phyloP scores from a whole-genome alignment of 2,888 invertebrate species.

The Tetragonisca angustula region DNA sequence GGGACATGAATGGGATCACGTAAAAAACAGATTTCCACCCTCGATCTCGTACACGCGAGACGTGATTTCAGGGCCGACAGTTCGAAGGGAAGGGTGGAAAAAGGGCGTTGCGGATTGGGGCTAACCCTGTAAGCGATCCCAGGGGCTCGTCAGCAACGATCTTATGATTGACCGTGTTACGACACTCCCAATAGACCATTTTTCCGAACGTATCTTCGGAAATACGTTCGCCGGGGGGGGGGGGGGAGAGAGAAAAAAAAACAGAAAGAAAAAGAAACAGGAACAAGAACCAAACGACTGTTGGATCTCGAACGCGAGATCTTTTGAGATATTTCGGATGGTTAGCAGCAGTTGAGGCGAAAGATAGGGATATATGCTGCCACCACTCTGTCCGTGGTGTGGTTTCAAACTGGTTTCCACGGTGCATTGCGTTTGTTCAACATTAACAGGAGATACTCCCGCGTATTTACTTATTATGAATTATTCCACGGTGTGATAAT shows the following conservation, averaged over 20 bases:
- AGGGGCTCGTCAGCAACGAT: conserved; percentile 80
- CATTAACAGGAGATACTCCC: background rate
- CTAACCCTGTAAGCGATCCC: conserved; percentile 81
- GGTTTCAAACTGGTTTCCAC: background rate
- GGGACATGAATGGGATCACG: conserved; percentile 81
- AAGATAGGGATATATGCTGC: background rate
- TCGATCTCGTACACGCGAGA: conserved; percentile 70
- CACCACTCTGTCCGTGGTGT: background rate
- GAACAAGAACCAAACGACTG: background rate
- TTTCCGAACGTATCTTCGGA: conserved; percentile 63
- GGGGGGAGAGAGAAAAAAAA: too few relatives aligned
- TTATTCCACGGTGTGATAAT: background rate
- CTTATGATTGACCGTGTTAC: conserved; percentile 84
- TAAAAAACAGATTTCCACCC: conserved; percentile 82
- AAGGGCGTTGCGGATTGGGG: conserved; percentile 65
- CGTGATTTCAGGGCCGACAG: conserved; percentile 74
- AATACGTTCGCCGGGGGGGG: conserved; percentile 26
- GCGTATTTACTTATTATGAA: background rate
- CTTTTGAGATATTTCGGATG: background rate
- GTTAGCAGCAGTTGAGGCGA: too few relatives aligned
- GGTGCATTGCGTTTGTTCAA: background rate
- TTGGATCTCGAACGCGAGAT: background rate
- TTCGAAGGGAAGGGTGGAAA: conserved; percentile 64
- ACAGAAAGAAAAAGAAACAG: too few relatives aligned
- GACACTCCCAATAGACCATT: conserved; percentile 80